Evolutionary conservation across 2,113 vertebrate species (phyloP).

Genomic region (Dascyllus trimaculatus): DNA sequence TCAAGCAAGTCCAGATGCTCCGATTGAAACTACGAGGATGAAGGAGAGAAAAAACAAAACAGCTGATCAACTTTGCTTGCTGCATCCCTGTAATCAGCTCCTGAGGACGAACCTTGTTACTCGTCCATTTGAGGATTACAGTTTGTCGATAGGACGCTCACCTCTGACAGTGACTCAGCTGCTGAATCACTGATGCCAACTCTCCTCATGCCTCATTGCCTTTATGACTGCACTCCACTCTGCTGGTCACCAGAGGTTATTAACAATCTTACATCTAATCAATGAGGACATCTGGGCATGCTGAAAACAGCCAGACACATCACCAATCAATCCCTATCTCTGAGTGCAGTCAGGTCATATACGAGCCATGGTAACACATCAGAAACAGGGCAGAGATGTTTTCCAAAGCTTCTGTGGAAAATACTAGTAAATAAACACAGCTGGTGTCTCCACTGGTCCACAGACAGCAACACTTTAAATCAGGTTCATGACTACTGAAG

Average conservation of each 20-base stretch:
- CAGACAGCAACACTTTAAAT: too few species aligned
- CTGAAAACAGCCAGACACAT: conserved; percentile 32
- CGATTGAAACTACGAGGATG: too few species aligned
- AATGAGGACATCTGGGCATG: conserved; percentile 8
- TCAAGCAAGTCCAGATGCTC: too few species aligned
- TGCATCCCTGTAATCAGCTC: conserved; percentile 47
- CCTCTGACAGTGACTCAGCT: conserved; percentile 65
- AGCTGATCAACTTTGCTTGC: conserved; percentile 40
- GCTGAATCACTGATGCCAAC: conserved; percentile 32
- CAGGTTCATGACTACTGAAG: too few species aligned
- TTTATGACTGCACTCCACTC: background rate
- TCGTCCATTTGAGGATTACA: conserved; percentile 61
- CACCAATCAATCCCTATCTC: conserved; percentile 42
- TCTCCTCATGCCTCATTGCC: background rate
- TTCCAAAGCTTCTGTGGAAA: background rate
- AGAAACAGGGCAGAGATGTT: background rate
- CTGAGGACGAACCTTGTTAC: conserved; percentile 61
- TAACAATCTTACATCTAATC: conserved; percentile 32
- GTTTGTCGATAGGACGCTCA: conserved; percentile 32
- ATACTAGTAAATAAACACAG: background rate
- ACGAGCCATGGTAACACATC: background rate
- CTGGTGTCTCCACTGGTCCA: background rate
- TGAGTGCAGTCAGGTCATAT: background rate
- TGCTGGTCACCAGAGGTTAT: background rate
- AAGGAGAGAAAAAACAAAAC: background rate